Base-by-base conservation (phyloP, 1,140 invertebrate species). In the Saxidomus purpurata region DNA sequence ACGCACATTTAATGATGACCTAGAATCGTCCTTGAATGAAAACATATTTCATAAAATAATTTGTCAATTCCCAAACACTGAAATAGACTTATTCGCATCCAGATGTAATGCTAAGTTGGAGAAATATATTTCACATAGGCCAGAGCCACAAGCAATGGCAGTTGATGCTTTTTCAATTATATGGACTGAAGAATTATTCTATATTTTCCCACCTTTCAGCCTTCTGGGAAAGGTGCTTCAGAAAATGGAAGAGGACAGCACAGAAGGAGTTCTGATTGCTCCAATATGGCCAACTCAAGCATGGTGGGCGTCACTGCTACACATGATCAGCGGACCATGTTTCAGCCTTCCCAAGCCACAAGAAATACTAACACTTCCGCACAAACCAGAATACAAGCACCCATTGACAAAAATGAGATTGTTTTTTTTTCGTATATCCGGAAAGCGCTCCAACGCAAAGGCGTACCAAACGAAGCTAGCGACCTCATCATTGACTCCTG, bases 121-220 rank as follows among this genome's bases (percentile, higher is more conserved):
- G 55, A 43, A 28, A 1, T 90, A 63, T 79, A 34, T 86, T 38
- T 59, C 89, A 4, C 63, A 69, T 49, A 25, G 43, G 31, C 89
- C 89, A 61, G 89, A 90, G 28, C 76, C 84, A 22, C 34, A 81
- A 3, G 61, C 43, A 36, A 11, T 36, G 6, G 31, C 67, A 31
- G 71, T 87, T 15, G 85, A 87, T 88, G 85, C 76, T 2, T 90
- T 90, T 59, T 81, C 63, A 28, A 9, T 87, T 9, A 17, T 43
- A 2, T 87, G 89, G 84, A n/a, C 15, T 55, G 15, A 69, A 49
- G 19, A 67, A 9, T 38, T 49, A 1, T 80, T 80, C 13, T 90
- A 87, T 61, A 71, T 76, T n/a, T 90, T 90, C 38, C 69, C 89
- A 19, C 89, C 89, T 71, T 90, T 90, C 85, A 69, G 85, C 38